These are phyloP conservation scores for Alectoris magna DNA, from an alignment of 2,797 vertebrate genomes.

Conservation along the genomic window DNA sequence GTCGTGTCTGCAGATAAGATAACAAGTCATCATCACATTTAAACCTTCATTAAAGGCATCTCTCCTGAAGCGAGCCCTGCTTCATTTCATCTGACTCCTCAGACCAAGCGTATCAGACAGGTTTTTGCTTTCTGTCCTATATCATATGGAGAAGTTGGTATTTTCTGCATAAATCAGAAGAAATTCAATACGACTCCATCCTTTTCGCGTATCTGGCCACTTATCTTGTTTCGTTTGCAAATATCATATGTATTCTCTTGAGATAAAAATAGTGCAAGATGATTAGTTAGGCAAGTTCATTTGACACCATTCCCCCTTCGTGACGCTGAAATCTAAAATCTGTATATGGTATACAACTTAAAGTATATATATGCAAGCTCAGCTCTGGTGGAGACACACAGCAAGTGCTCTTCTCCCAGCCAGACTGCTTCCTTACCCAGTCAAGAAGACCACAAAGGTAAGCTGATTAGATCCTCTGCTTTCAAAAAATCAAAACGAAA, in stretches of 20 bases:
- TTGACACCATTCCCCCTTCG: conserved; percentile 60
- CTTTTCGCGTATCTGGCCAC: conserved; percentile 57
- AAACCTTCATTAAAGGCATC: background rate
- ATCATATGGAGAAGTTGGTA: conserved; percentile 1
- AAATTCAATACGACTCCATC: conserved; percentile 57
- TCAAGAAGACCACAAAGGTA: conserved; percentile 64
- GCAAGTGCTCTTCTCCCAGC: conserved; percentile 59
- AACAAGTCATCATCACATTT: background rate
- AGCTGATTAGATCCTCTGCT: conserved; percentile 56
- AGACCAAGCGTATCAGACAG: background rate
- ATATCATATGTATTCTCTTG: conserved; percentile 72
- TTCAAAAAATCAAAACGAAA: conserved; percentile 26
- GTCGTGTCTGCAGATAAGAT: background rate
- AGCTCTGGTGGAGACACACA: conserved; percentile 36
- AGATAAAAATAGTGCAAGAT: conserved; percentile 77
- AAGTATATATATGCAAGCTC: conserved; percentile 61
- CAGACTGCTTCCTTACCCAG: background rate
- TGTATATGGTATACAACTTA: conserved; percentile 69
- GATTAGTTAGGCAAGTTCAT: conserved; percentile 72
- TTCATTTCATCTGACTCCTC: conserved; percentile 11
- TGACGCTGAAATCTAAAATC: conserved; percentile 69
- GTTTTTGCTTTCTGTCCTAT: background rate
- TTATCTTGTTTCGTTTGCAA: conserved; percentile 74
- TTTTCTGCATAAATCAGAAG: conserved; percentile 70
- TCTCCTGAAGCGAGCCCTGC: background rate